These are phyloP conservation scores for Globodera rostochiensis DNA, from an alignment of 1,140 invertebrate species.

Conservation along the genomic window DNA sequence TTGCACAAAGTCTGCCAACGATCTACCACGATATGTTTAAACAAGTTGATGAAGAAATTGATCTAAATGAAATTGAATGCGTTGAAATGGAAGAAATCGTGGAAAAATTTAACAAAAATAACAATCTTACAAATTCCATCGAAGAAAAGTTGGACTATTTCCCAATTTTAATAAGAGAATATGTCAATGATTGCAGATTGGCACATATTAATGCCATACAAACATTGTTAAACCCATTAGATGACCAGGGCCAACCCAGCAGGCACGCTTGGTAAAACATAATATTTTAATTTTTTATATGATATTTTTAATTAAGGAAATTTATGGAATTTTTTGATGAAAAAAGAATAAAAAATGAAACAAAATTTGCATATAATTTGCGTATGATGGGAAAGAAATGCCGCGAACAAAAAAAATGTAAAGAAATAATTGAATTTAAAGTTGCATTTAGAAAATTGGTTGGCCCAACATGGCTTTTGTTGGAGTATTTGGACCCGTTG, in stretches of 20 bases:
- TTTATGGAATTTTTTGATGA: neutral
- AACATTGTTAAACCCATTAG: neutral
- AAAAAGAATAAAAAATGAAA: neutral
- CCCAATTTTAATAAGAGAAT: neutral
- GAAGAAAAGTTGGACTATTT: neutral
- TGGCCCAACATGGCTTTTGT: neutral
- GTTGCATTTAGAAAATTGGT: neutral
- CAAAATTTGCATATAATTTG: neutral
- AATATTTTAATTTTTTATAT: no score
- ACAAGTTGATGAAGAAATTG: constrained; percentile 7
- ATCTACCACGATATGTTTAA: neutral
- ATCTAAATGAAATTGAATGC: neutral
- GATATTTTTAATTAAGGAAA: neutral
- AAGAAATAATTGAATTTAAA: neutral
- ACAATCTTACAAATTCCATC: neutral
- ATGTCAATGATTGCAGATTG: neutral
- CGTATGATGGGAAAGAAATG: neutral
- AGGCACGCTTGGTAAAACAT: no score
- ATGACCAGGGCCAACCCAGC: neutral
- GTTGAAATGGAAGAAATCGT: constrained; percentile 1
- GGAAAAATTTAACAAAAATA: neutral
- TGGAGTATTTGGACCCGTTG: neutral
- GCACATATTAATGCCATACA: neutral
- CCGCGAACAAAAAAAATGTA: neutral
- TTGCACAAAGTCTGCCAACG: neutral